Base-by-base conservation (phyloP, 2,888 invertebrate species). In the Ypsolopha scabrella region DNA sequence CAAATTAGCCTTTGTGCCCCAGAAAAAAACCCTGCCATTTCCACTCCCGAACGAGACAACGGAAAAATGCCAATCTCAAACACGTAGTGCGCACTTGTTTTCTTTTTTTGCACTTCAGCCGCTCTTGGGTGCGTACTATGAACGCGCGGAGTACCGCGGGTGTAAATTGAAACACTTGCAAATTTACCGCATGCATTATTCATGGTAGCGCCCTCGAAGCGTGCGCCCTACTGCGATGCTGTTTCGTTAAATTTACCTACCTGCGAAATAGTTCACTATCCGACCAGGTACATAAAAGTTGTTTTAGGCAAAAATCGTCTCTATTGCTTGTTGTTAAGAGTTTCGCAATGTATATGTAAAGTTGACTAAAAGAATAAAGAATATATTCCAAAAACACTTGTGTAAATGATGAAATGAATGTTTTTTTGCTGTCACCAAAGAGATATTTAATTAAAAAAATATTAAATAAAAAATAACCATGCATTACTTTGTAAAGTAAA, bases 151-250 rank as follows among this genome's bases (percentile, higher is more conserved):
- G 80, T 77, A 76, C 69, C 72, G 79, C 69, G 78, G 82, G 85
- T 77, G 85, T 85, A 85, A 86, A 86, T 86, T 85, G 85, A 86
- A 85, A 86, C 85, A 86, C 85, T 86, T 82, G 83, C 85, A 85
- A 86, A 85, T 86, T 85, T 81, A 76, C 80, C 67, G 79, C 70
- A 82, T 86, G 80, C 81, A 83, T 85, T 83, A 86, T 86, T 85
- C 85, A 86, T 85, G 70, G 65, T 24, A 24, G 24, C 24, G 24
- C 24, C 24, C 24, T 24, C 24, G 24, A 24, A 57, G 68, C 75
- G 73, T 81, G 83, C 80, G 80, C 80, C 76, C 80, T 75, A 67
- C 60, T 58, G 65, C 62, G 63, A 61, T 66, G 63, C 61, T 41
- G 46, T 33, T 33, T n/a, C 46, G 35, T 46, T 35, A 34, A 46